Evolutionary conservation across 2,797 vertebrate species (phyloP), one percentile per base, ranked within the genome.

Genomic region (Tauraco hartlaubi): DNA sequence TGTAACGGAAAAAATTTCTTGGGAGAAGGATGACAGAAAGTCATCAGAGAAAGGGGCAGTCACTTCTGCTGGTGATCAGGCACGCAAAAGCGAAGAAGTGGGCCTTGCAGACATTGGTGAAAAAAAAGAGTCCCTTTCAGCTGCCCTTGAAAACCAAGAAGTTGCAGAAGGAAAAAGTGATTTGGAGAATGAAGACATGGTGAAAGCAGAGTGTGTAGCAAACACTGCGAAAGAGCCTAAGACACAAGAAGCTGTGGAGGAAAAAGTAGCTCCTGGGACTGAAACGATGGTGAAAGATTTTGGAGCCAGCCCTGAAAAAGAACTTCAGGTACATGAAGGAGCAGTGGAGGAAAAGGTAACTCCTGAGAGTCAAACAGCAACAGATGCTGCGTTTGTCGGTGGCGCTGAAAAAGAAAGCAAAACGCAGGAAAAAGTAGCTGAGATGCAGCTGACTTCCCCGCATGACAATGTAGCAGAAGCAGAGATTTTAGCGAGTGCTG

Each of bases 371-470:
- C 74, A 48, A 58, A 25, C 1, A 1, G 62, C 76, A 52, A 41
- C 0, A 0, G 55, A 52, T 81, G 51, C 35, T 25, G 55, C 0
- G 0, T 48, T 76, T 41, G 22, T 31, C 2, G 2, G 48, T 0
- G 1, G 37, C 51, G 12, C 59, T 66, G 91, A 88, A 55, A 78
- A 88, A 62, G 85, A 84, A 90, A 81, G 46, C 51, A n/a, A 84
- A 83, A 58, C 64, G 44, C 51, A 97, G 77, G 96, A 97, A 64
- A 91, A 97, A 23, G 44, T 9, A 49, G 26, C 52, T 66, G 85
- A 88, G 74, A 75, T 85, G 68, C 22, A 41, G 2, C 66, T 67
- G 52, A 44, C 33, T 63, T 52, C n/a, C 52, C 16, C 44, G 44
- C 39, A 16, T 29, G 54, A 62, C 55, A 52, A 33, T 8, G 35